These are phyloP conservation scores for Bombus fervidus DNA, from an alignment of 1,140 invertebrate genomes.

Conservation along the genomic window DNA sequence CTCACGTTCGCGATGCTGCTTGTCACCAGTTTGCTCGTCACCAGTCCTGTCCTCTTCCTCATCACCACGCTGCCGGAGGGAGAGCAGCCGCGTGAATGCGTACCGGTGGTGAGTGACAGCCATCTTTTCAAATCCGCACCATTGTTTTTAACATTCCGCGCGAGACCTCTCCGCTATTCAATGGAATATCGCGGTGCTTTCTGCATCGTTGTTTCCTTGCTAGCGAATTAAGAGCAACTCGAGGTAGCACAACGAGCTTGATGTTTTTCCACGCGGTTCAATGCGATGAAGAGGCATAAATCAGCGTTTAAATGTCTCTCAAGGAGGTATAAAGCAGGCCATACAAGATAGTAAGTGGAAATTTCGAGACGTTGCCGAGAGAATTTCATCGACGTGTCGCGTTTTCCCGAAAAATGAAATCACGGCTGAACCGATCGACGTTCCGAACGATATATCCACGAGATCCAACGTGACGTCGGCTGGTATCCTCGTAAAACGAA, in stretches of 20 bases:
- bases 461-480: too few species aligned
- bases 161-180: neutral
- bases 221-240: neutral
- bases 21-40: constrained; percentile 84
- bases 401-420: neutral
- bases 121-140: neutral
- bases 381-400: too few species aligned
- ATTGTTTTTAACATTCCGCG: too few species aligned
- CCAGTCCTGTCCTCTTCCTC: constrained; percentile 85
- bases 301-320: neutral
- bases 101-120: constrained; percentile 76
- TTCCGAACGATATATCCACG: neutral
- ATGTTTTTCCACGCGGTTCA: neutral
- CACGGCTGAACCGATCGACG: neutral
- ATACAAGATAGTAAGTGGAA: neutral
- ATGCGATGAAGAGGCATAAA: neutral
- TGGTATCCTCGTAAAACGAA: constrained; percentile 16
- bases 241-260: neutral
- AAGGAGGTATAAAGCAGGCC: neutral
- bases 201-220: neutral
- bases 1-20: constrained; percentile 84
- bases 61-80: constrained; percentile 84
- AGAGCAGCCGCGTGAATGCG: constrained; percentile 82
- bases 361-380: neutral
- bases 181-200: too few species aligned